Evolutionary conservation across 2,888 invertebrate genomes (phyloP).

Genomic region (Isoperla grammatica): DNA sequence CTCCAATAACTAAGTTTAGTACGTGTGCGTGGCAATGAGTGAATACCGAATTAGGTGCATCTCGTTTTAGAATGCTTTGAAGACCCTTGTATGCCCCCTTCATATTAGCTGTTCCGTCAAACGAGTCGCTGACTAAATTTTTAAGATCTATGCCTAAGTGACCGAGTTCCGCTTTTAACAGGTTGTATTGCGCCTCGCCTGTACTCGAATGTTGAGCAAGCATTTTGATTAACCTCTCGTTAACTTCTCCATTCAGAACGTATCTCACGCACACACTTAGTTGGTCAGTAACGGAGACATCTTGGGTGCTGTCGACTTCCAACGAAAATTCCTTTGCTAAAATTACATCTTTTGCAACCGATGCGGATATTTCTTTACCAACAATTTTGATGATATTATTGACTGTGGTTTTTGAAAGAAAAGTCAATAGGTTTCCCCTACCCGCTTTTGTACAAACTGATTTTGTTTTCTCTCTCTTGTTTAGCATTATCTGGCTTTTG

Average conservation of each 20-base stretch:
- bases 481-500: not conserved
- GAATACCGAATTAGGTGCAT: constrained; percentile 6
- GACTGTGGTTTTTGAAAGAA: constrained; percentile 1
- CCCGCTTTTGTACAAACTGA: not conserved
- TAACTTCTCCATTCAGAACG: constrained; percentile 1
- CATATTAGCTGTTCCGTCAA: constrained; percentile 19
- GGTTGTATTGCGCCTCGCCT: not conserved
- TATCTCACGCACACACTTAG: constrained; percentile 7
- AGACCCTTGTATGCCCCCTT: constrained; percentile 4
- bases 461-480: not conserved
- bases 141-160: not conserved
- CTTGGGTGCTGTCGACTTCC: constrained; percentile 6
- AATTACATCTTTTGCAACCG: constrained; percentile 6
- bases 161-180: not conserved
- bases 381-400: constrained; percentile 10
- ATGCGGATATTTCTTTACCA: not conserved
- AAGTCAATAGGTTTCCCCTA: not conserved
- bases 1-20: constrained; percentile 12
- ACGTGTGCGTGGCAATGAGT: constrained; percentile 16
- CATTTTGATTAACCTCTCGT: constrained; percentile 13
- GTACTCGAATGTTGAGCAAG: not conserved
- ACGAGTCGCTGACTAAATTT: constrained; percentile 9
- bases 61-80: constrained; percentile 1
- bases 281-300: constrained; percentile 12
- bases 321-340: not conserved